These are phyloP conservation scores for Conistra vaccinii DNA, from an alignment of 2,888 invertebrate species.

Conservation along the genomic window DNA sequence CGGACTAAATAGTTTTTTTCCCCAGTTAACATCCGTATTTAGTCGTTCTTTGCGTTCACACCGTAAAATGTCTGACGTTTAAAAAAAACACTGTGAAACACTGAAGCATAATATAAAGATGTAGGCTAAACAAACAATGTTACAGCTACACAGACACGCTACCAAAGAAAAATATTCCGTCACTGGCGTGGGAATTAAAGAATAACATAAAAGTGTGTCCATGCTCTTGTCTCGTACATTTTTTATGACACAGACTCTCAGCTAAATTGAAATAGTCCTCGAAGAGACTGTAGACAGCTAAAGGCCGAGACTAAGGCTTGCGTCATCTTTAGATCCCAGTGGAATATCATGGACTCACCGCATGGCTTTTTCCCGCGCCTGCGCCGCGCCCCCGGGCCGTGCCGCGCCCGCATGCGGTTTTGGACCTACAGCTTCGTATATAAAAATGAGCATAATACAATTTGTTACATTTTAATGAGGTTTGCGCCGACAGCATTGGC, in stretches of 20 bases:
- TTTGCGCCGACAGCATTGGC: neutral
- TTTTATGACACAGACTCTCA: conserved; percentile 47
- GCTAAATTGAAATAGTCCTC: conserved; percentile 45
- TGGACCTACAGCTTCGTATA: neutral
- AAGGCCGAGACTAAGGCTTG: conserved; percentile 3
- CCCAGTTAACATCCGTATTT: too few relatives aligned
- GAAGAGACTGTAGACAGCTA: neutral
- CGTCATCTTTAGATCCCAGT: neutral
- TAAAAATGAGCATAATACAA: neutral
- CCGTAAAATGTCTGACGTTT: too few relatives aligned
- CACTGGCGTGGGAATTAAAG: conserved; percentile 43
- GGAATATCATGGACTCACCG: neutral
- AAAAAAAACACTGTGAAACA: neutral
- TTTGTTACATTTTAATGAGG: neutral
- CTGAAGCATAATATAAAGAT: neutral
- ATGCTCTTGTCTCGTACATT: conserved; percentile 47
- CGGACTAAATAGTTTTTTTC: too few relatives aligned
- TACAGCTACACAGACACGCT: neutral
- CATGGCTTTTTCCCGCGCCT: neutral
- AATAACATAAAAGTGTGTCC: conserved; percentile 55
- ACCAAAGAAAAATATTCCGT: conserved; percentile 43
- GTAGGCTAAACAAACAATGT: conserved; percentile 16
- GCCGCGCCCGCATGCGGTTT: neutral
- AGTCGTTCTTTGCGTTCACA: neutral
- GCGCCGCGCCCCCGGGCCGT: too few relatives aligned